Percentiles rank a stretch among this genome's conserved stretches.
These are phyloP conservation scores for Troides helena DNA, from an alignment of 2,888 invertebrate species.

Conservation along the genomic window DNA sequence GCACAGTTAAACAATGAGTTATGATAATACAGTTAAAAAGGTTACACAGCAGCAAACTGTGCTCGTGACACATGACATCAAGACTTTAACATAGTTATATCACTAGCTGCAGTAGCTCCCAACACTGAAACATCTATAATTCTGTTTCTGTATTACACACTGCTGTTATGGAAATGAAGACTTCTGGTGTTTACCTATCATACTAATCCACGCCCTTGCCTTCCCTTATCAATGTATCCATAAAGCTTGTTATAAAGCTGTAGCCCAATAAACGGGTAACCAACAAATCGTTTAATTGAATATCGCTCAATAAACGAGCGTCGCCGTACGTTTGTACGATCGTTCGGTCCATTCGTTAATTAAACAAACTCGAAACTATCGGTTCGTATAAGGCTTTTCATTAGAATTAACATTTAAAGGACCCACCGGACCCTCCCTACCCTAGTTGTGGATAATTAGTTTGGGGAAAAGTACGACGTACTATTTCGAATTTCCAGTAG, in stretches of 20 bases:
- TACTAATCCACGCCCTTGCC: too few species aligned
- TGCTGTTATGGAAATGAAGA: too few species aligned
- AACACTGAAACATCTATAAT: too few species aligned
- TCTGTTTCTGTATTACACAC: too few species aligned
- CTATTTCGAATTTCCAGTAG: neutral
- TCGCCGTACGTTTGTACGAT: conserved; percentile 1
- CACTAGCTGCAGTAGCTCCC: too few species aligned
- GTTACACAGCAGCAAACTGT: too few species aligned
- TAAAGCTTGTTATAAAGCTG: neutral
- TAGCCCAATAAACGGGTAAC: neutral
- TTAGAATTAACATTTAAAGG: conserved; percentile 17
- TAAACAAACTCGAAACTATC: conserved; percentile 16
- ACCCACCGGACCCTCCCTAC: neutral
- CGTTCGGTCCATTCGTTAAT: conserved; percentile 25
- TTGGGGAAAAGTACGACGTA: neutral
- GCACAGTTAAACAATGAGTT: too few species aligned
- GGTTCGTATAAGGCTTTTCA: conserved; percentile 15
- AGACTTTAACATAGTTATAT: too few species aligned
- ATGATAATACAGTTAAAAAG: too few species aligned
- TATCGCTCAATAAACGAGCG: neutral
- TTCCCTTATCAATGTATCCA: too few species aligned
- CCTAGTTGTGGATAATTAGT: neutral
- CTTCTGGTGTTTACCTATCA: too few species aligned
- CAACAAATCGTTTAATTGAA: neutral
- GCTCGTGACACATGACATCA: too few species aligned